Evolutionary conservation across 1,140 invertebrate species (phyloP).

Genomic region (Macrotrachela quadricornifera): DNA sequence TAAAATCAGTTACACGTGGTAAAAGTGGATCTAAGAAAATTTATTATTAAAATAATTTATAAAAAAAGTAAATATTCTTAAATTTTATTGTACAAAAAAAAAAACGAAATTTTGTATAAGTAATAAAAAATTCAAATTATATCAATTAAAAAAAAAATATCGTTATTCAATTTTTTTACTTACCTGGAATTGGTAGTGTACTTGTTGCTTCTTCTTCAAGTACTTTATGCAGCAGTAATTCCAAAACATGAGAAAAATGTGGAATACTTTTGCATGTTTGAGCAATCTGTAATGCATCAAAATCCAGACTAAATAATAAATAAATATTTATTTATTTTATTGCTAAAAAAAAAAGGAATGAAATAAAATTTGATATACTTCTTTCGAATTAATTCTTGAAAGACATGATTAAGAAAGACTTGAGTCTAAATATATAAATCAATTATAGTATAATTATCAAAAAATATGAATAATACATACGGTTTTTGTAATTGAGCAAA

Average conservation of each 20-base stretch:
- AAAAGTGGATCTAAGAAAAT: slow-evolving; percentile 54
- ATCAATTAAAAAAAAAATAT: too few relatives aligned
- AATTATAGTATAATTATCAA: background rate
- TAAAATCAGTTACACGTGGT: slow-evolving; percentile 88
- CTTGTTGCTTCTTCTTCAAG: slow-evolving; percentile 96
- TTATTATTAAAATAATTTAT: too few relatives aligned
- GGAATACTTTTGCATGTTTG: slow-evolving; percentile 71
- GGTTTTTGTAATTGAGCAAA: slow-evolving; percentile 3
- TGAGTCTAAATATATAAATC: slow-evolving; percentile 51
- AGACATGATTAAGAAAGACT: slow-evolving; percentile 77
- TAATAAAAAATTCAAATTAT: too few relatives aligned
- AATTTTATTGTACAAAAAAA: too few relatives aligned
- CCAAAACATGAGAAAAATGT: slow-evolving; percentile 94
- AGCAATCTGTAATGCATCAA: slow-evolving; percentile 93
- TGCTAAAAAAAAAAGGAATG: background rate
- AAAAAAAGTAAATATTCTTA: too few relatives aligned
- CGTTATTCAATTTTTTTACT: too few relatives aligned
- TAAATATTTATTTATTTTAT: background rate
- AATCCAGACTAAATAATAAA: slow-evolving; percentile 60
- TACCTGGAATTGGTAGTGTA: slow-evolving; percentile 35
- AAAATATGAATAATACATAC: background rate
- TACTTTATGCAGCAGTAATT: slow-evolving; percentile 82
- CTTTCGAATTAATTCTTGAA: slow-evolving; percentile 57
- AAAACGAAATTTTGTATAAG: too few relatives aligned
- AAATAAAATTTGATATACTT: slow-evolving; percentile 44